phyloP scores from a whole-genome alignment of 2,113 vertebrate species.

The Tonatia bakeri region DNA sequence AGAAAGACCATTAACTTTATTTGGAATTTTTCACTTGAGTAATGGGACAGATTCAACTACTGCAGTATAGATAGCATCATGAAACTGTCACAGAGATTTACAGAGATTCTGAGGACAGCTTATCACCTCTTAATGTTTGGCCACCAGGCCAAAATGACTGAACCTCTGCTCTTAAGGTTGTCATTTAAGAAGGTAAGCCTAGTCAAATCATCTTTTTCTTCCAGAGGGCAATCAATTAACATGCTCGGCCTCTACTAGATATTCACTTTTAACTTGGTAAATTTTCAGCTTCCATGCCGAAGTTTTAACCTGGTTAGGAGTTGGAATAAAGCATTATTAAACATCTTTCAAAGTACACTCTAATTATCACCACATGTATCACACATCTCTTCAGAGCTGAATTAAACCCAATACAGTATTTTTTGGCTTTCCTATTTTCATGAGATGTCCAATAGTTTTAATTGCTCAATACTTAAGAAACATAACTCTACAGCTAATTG shows the following conservation, averaged over 20 bases:
- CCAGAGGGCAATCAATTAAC: constrained; percentile 2
- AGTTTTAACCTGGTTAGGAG: constrained; percentile 27
- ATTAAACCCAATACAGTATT: not conserved
- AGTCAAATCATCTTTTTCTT: constrained; percentile 30
- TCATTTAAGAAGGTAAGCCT: constrained; percentile 11
- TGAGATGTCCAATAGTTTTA: not conserved
- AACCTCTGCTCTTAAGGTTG: constrained; percentile 9
- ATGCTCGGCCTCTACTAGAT: not conserved
- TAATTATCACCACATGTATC: not conserved
- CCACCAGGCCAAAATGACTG: not conserved
- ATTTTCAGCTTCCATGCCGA: constrained; percentile 15
- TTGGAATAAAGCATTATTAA: constrained; percentile 27
- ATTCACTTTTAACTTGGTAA: constrained; percentile 33
- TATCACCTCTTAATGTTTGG: constrained; percentile 32
- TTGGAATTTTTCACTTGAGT: constrained; percentile 45
- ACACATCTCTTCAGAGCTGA: not conserved
- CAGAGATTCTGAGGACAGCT: not conserved
- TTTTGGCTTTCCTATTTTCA: constrained; percentile 27
- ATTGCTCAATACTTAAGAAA: not conserved
- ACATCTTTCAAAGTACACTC: not conserved
- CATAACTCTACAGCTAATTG: not conserved
- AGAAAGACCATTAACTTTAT: constrained; percentile 50
- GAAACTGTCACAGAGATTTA: constrained; percentile 55
- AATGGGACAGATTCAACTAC: constrained; percentile 34
- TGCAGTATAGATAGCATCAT: constrained; percentile 7